Evolutionary conservation across 2,888 invertebrate species (phyloP), one percentile per base, ranked within the genome.

Genomic region (Noctua pronuba): DNA sequence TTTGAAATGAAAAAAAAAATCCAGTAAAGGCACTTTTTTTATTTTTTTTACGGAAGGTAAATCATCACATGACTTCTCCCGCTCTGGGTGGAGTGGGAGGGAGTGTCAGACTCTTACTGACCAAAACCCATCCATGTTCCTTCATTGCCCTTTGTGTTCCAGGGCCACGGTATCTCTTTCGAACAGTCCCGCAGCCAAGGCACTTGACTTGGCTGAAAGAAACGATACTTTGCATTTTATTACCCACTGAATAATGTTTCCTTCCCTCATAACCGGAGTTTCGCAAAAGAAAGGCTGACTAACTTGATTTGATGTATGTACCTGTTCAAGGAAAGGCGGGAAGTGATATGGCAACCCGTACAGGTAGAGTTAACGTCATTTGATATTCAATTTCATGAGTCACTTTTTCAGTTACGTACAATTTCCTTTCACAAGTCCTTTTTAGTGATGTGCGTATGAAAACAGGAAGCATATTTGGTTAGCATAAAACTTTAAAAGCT

Each of bases 381-480:
- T 24, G 44, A 38, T 76, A 76, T 76, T 76, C 60, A 76, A 79
- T 75, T 66, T 82, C 44, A 46, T 79, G 83, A 82, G 18, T 79
- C 62, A 55, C 52, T 67, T 62, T 82, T 67, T 38, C 44, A 52
- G 41, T 73, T 44, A 41, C 18, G 13, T 49, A 35, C 46, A 58
- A 67, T 67, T 52, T 67, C n/a, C 49, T 35, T 65, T 21, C 28
- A 10, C 16, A 46, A 21, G 2, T 13, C 31, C 5, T 28, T 69
- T 78, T 46, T 38, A 52, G 18, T 31, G 21, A 79, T 31, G 31
- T 66, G 13, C 16, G 46, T 77, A n/a, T 76, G 64, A 44, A 44
- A 8, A 18, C n/a, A 13, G 52, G 35, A 28, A 60, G 35, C 16
- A 18, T 44, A 41, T 76, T 21, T 55, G 21, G 16, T 41, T 16